phyloP scores from a whole-genome alignment of 2,888 invertebrate species.

The Isotomurus palustris region DNA sequence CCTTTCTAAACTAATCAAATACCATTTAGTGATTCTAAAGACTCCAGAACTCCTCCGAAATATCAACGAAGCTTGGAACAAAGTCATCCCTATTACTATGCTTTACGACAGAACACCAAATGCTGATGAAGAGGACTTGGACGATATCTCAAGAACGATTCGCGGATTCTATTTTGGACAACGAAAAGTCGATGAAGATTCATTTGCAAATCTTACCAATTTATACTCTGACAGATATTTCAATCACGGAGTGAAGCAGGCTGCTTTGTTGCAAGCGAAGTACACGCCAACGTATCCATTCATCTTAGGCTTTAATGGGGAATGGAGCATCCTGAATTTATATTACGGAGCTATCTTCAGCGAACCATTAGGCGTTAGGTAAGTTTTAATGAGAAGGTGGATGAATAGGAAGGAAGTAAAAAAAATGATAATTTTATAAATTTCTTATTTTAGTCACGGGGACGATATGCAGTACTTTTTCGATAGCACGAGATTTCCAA shows the following conservation, averaged over 20 bases:
- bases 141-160: slow-evolving; percentile 28
- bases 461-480: slow-evolving; percentile 57
- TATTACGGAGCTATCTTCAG: slow-evolving; percentile 49
- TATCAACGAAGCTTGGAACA: slow-evolving; percentile 40
- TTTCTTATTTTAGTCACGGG: slow-evolving; percentile 51
- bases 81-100: slow-evolving; percentile 39
- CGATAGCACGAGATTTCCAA: slow-evolving; percentile 52
- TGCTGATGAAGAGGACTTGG: slow-evolving; percentile 10
- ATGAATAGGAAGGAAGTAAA: too few relatives aligned
- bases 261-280: slow-evolving; percentile 48
- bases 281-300: slow-evolving; percentile 53
- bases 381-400: neutral
- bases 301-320: slow-evolving; percentile 54
- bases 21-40: slow-evolving; percentile 28
- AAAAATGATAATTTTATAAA: too few relatives aligned
- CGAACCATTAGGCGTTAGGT: slow-evolving; percentile 23
- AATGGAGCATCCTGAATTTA: slow-evolving; percentile 51
- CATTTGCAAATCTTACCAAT: slow-evolving; percentile 34
- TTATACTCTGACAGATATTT: slow-evolving; percentile 55
- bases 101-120: slow-evolving; percentile 25
- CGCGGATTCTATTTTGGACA: slow-evolving; percentile 37
- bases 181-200: slow-evolving; percentile 16
- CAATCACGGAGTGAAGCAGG: slow-evolving; percentile 52
- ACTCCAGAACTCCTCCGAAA: slow-evolving; percentile 30
- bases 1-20: neutral